A percentile compares a stretch with the other conserved stretches of the same genome.
Evolutionary conservation across 2,888 invertebrate genomes (phyloP).

Genomic region (Pachycephus smyrnensis): DNA sequence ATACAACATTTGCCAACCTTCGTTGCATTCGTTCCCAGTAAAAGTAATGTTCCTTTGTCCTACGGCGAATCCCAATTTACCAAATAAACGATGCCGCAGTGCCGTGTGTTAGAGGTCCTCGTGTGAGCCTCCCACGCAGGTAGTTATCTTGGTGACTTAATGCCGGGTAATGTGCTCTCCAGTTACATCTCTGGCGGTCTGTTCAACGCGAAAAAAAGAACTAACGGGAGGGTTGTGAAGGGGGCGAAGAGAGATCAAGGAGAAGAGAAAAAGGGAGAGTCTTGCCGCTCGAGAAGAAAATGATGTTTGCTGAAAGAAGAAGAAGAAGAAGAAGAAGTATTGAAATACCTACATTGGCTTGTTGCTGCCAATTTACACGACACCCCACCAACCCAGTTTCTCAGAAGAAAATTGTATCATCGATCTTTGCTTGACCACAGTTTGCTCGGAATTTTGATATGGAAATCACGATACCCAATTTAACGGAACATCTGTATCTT

Average conservation of each 20-base stretch:
- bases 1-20: slow-evolving; percentile 18
- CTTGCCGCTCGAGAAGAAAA: background rate
- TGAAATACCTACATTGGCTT: slow-evolving; percentile 26
- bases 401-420: background rate
- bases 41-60: slow-evolving; percentile 33
- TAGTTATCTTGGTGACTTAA: slow-evolving; percentile 64
- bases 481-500: background rate
- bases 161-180: slow-evolving; percentile 62
- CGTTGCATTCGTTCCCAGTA: slow-evolving; percentile 2
- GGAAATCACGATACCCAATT: background rate
- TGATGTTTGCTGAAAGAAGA: background rate
- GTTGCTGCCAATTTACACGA: background rate
- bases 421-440: background rate
- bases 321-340: slow-evolving; percentile 23
- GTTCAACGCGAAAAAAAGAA: slow-evolving; percentile 6
- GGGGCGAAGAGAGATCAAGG: slow-evolving; percentile 25
- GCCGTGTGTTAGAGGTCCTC: slow-evolving; percentile 29
- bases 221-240: slow-evolving; percentile 5
- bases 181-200: slow-evolving; percentile 56
- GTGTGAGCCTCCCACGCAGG: slow-evolving; percentile 58
- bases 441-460: background rate
- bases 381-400: background rate
- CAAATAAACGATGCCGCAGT: slow-evolving; percentile 44
- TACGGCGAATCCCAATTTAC: slow-evolving; percentile 45
- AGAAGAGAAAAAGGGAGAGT: slow-evolving; percentile 7